Conservation (phyloP, 2,113 vertebrate genomes). For the Actinemys pallida region DNA sequence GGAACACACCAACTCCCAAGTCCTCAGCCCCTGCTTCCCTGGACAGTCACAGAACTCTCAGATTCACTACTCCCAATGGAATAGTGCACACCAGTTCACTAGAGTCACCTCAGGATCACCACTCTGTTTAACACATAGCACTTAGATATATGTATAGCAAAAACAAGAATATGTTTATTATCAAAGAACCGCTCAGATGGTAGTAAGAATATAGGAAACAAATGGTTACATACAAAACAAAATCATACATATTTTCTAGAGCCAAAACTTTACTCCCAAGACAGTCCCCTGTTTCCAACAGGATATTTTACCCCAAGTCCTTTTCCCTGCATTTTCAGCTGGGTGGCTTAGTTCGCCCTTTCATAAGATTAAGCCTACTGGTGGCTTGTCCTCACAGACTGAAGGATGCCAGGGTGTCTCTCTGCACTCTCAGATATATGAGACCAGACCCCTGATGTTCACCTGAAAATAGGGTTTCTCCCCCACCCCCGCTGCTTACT, state of each 20-base stretch:
- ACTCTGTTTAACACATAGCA: neutral
- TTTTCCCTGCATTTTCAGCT: neutral
- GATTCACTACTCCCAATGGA: neutral
- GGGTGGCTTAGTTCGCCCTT: neutral
- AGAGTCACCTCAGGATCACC: neutral
- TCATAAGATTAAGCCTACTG: neutral
- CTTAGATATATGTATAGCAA: neutral
- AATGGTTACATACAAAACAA: neutral
- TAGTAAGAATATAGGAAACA: neutral
- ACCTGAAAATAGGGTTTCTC: neutral
- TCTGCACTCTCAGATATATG: neutral
- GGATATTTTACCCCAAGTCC: neutral
- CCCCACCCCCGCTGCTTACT: neutral
- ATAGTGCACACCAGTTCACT: neutral
- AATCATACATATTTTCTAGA: neutral
- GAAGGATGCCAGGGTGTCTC: neutral
- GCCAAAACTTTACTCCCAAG: neutral
- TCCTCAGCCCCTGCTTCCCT: neutral
- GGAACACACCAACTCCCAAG: neutral
- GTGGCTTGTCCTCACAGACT: neutral
- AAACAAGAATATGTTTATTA: neutral
- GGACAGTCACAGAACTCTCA: neutral
- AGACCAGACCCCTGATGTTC: neutral
- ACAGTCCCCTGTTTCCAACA: neutral
- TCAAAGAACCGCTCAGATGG: neutral